Conservation (phyloP, 2,888 invertebrate species). For the Plebejus melissa region DNA sequence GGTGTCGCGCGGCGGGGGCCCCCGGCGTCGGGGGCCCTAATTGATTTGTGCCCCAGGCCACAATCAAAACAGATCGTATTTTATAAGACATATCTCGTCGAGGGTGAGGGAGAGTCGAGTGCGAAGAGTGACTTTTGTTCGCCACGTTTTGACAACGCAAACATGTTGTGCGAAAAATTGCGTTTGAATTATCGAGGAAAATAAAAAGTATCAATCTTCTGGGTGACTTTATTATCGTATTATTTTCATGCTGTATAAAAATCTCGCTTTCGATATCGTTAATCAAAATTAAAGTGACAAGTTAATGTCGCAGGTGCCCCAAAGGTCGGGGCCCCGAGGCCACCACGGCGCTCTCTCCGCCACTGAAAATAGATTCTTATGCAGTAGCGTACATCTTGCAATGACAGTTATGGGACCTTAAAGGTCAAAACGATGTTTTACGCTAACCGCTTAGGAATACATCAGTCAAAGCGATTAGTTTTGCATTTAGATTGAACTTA, state of each 20-base stretch:
- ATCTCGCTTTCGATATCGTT: slow-evolving; percentile 13
- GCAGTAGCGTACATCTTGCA: slow-evolving; percentile 12
- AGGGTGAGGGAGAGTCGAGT: slow-evolving; percentile 44
- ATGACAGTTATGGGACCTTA: slow-evolving; percentile 19
- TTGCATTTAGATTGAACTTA: slow-evolving; percentile 4
- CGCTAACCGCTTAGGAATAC: slow-evolving; percentile 11
- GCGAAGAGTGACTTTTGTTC: slow-evolving; percentile 33
- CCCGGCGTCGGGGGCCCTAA: slow-evolving; percentile 67
- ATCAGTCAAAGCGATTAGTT: slow-evolving; percentile 12
- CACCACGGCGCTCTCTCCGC: slow-evolving; percentile 11
- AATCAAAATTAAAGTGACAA: slow-evolving; percentile 15
- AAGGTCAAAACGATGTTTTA: slow-evolving; percentile 13
- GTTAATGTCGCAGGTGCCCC: slow-evolving; percentile 9
- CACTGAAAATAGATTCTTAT: slow-evolving; percentile 16
- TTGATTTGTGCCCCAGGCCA: slow-evolving; percentile 80
- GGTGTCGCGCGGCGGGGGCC: slow-evolving; percentile 68
- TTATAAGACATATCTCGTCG: slow-evolving; percentile 72
- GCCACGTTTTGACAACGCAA: slow-evolving; percentile 3
- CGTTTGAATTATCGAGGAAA: background rate
- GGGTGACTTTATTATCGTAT: background rate
- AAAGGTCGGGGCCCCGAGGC: slow-evolving; percentile 6
- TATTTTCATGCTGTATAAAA: background rate
- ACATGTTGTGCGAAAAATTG: background rate
- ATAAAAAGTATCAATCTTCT: background rate
- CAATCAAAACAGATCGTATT: slow-evolving; percentile 81